Evolutionary conservation across 2,113 vertebrate genomes (phyloP), one percentile per base, ranked within the genome.

Genomic region (Scophthalmus maximus): DNA sequence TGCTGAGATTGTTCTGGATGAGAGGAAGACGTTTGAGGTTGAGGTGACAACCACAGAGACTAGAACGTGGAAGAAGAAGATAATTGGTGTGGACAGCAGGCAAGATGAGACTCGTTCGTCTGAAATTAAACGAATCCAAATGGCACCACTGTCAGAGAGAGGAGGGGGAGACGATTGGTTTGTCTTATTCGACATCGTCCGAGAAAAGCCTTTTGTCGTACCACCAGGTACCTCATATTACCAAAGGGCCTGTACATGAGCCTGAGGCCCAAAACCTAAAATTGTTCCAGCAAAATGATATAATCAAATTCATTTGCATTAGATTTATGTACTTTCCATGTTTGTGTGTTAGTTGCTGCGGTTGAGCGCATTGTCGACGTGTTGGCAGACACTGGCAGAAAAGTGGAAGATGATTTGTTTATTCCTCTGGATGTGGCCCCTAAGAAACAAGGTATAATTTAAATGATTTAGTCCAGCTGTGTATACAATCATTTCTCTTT

Each of bases 361-460:
- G 44, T 83, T 38, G 49, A 74, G 51, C 49, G 26, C 60, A 14
- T 32, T 50, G 46, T 59, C 20, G 17, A 68, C 26, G 76, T 64
- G 46, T 52, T 55, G 18, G n/a, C 65, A 58, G 30, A 58, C 26
- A 11, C 18, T 79, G 59, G 52, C 59, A 8, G 55, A 72, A 53
- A 87, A 18, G 20, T 90, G 59, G 86, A 90, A 1, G 89, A 92
- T 64, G 82, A 88, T 59, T 92, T 90, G 90, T 91, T 78, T 64
- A 64, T 49, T 26, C 73, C 74, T 49, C 71, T 85, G 57, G 79
- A 83, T 67, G 62, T 78, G 61, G 38, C 80, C 36, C 27, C 58
- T 42, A 86, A 85, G 75, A 76, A 73, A 84, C 78, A 78, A 89
- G 90, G 91, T 94, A 92, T 44, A 68, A 32, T 27, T 17, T 15